phyloP scores from a whole-genome alignment of 2,113 vertebrate species.

The Myotis brandtii region DNA sequence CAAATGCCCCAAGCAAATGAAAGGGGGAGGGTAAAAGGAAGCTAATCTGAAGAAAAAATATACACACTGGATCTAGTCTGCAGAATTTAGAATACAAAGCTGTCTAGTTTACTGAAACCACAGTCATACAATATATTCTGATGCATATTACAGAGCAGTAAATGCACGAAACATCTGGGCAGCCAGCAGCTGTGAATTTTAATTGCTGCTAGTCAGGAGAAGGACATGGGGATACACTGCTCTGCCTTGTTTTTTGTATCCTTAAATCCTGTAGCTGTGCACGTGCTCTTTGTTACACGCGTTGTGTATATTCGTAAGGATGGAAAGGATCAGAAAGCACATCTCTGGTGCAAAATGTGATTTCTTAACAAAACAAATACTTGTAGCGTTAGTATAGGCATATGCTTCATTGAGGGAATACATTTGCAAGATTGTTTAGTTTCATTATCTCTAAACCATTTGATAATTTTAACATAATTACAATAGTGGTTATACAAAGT shows the following conservation, averaged over 20 bases:
- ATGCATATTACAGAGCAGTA: constrained; percentile 78
- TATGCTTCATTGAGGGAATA: constrained; percentile 16
- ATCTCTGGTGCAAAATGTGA: constrained; percentile 15
- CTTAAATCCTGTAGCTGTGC: neutral
- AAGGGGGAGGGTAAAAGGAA: neutral
- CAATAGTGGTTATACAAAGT: neutral
- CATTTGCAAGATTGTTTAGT: constrained; percentile 19
- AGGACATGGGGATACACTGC: constrained; percentile 69
- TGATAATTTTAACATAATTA: neutral
- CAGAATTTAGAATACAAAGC: constrained; percentile 65
- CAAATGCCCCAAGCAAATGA: constrained; percentile 67
- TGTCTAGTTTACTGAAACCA: constrained; percentile 78
- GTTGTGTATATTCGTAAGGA: neutral
- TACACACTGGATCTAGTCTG: constrained; percentile 32
- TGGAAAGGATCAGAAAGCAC: constrained; percentile 16
- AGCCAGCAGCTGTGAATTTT: constrained; percentile 82
- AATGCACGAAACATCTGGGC: constrained; percentile 84
- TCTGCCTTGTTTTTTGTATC: constrained; percentile 67
- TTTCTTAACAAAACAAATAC: constrained; percentile 59
- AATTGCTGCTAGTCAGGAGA: constrained; percentile 75
- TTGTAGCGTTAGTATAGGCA: constrained; percentile 35
- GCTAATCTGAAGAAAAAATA: constrained; percentile 75
- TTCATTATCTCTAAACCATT: constrained; percentile 33
- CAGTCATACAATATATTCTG: constrained; percentile 77
- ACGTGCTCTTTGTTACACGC: constrained; percentile 40